Evolutionary conservation across 2,113 vertebrate genomes (phyloP).

Genomic region (Pongo pygmaeus): DNA sequence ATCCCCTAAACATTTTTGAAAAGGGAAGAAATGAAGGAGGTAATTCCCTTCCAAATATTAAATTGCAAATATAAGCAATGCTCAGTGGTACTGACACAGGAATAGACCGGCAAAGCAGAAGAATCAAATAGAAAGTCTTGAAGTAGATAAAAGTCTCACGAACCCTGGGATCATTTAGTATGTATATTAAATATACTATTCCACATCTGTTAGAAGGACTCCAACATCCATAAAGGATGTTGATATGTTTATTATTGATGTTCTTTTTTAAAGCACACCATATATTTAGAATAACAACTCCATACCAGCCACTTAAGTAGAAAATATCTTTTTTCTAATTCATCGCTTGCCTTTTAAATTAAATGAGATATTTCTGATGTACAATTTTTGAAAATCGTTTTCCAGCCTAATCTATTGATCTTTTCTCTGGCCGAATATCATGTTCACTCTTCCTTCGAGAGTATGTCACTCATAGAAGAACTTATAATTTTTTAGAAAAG

Average conservation of each 20-base stretch:
- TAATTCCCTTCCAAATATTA: not conserved
- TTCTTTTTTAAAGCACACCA: not conserved
- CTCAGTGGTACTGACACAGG: not conserved
- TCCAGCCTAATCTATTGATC: not conserved
- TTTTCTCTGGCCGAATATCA: not conserved
- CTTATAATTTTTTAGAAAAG: not conserved
- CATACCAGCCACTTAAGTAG: not conserved
- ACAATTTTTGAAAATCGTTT: not conserved
- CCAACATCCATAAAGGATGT: not conserved
- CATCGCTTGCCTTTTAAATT: not conserved
- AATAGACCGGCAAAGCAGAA: not conserved
- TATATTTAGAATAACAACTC: not conserved
- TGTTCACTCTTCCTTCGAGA: not conserved
- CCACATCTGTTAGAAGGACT: not conserved
- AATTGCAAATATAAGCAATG: not conserved
- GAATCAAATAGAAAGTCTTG: not conserved
- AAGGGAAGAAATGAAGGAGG: not conserved
- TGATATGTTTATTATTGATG: not conserved
- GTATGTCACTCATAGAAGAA: not conserved
- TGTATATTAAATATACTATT: not conserved
- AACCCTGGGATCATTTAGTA: not conserved
- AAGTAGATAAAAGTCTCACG: not conserved
- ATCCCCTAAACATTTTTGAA: not conserved
- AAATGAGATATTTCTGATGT: not conserved
- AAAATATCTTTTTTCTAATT: not conserved